phyloP scores from a whole-genome alignment of 2,888 invertebrate genomes.

The Cyclophora albipunctata region DNA sequence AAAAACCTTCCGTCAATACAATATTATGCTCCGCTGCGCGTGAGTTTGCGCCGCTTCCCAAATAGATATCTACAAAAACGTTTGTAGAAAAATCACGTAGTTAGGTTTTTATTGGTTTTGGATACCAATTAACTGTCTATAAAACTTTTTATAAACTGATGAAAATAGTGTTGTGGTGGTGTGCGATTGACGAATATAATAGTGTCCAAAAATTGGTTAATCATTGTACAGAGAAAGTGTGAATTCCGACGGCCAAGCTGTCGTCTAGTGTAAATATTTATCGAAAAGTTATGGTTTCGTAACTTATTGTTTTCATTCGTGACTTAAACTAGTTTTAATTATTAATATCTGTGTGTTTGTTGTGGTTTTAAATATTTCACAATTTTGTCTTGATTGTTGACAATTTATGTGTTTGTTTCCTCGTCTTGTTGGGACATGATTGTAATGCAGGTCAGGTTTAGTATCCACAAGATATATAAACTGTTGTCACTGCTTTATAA shows the following conservation, averaged over 20 bases:
- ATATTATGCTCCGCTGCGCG: conserved; percentile 48
- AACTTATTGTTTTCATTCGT: conserved; percentile 31
- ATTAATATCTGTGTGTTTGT: conserved; percentile 15
- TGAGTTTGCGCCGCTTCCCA: conserved; percentile 29
- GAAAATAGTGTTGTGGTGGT: no score
- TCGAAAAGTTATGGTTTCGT: conserved; percentile 33
- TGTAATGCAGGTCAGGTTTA: conserved; percentile 7
- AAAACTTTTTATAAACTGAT: background rate
- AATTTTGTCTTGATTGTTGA: conserved; percentile 9
- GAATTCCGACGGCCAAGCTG: conserved; percentile 39
- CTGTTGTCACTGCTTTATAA: no score
- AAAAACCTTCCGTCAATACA: conserved; percentile 48
- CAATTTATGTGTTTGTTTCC: conserved; percentile 6
- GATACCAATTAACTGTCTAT: conserved; percentile 6
- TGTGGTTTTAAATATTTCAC: conserved; percentile 11
- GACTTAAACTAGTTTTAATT: conserved; percentile 26
- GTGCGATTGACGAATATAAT: conserved; percentile 20
- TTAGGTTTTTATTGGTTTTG: background rate
- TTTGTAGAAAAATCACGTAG: background rate
- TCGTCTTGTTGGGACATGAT: conserved; percentile 13
- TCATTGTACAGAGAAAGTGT: conserved; percentile 50
- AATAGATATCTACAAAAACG: background rate
- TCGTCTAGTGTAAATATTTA: conserved; percentile 40
- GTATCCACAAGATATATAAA: conserved; percentile 8
- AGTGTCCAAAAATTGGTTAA: conserved; percentile 27